A percentile compares a stretch with the other conserved stretches of the same genome.
Conservation (phyloP, 1,140 invertebrate genomes). For the Alviniconcha marisindica region DNA sequence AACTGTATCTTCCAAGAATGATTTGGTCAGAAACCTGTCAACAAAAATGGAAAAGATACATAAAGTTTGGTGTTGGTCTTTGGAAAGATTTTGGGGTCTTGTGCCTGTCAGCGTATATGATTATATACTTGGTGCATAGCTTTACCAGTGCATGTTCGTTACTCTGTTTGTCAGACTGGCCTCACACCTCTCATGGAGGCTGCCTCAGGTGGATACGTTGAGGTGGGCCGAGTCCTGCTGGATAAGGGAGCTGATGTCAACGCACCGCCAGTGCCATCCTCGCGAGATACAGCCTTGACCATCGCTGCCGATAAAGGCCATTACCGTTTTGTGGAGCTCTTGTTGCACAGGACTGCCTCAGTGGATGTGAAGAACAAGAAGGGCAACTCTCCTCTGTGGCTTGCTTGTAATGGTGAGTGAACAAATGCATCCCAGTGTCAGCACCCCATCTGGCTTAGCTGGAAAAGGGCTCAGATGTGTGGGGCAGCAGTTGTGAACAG, state of each 20-base stretch:
- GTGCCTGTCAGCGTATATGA: too few relatives aligned
- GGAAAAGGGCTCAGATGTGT: too few relatives aligned
- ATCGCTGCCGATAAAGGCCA: constrained; percentile 99
- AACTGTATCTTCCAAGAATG: too few relatives aligned
- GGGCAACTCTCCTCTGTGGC: constrained; percentile 98
- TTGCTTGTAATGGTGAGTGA: constrained; percentile 92
- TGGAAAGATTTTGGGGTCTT: too few relatives aligned
- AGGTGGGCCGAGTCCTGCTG: constrained; percentile 96
- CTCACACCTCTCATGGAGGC: constrained; percentile 99
- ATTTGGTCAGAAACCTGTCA: too few relatives aligned
- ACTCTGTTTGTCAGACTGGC: constrained; percentile 84
- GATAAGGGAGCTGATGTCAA: constrained; percentile 99
- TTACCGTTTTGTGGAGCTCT: constrained; percentile 95
- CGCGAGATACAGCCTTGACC: constrained; percentile 97
- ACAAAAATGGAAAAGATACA: too few relatives aligned
- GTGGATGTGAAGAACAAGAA: constrained; percentile 99
- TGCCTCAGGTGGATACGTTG: constrained; percentile 98
- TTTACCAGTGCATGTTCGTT: not conserved
- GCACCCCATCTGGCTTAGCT: too few relatives aligned
- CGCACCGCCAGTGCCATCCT: constrained; percentile 97
- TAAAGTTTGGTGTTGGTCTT: too few relatives aligned
- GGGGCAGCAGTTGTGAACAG: too few relatives aligned
- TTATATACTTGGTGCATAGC: too few relatives aligned
- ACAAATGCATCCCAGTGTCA: too few relatives aligned
- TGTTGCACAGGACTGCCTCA: constrained; percentile 82